Conservation (phyloP, 2,888 invertebrate species). For the Dolichomitus sp. region DNA sequence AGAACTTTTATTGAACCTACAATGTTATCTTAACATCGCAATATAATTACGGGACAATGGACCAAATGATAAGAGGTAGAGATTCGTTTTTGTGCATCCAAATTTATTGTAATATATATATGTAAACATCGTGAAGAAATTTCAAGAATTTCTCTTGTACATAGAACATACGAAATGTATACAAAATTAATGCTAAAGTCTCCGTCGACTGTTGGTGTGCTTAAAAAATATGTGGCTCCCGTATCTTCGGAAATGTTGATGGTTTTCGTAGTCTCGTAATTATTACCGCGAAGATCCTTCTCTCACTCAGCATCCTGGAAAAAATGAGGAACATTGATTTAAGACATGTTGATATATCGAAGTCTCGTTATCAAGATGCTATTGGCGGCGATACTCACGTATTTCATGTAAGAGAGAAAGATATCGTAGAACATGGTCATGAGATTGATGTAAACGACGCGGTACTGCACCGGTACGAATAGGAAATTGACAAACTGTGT, state of each 20-base stretch:
- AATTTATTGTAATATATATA: too few species aligned
- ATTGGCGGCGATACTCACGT: conserved; percentile 86
- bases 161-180: background rate
- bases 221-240: background rate
- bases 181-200: background rate
- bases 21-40: background rate
- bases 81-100: background rate
- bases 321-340: background rate
- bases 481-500: conserved; percentile 96
- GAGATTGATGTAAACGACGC: conserved; percentile 95
- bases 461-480: conserved; percentile 92
- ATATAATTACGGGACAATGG: background rate
- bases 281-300: background rate
- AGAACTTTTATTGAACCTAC: background rate
- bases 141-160: background rate
- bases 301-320: conserved; percentile 54
- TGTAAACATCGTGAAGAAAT: background rate
- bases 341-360: background rate
- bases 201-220: background rate
- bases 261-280: background rate
- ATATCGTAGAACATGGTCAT: conserved; percentile 96
- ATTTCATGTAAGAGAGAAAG: conserved; percentile 96
- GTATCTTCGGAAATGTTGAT: background rate
- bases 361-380: background rate
- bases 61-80: conserved; percentile 3